Evolutionary conservation across 2,797 vertebrate genomes (phyloP).

Genomic region (Pampus argenteus): DNA sequence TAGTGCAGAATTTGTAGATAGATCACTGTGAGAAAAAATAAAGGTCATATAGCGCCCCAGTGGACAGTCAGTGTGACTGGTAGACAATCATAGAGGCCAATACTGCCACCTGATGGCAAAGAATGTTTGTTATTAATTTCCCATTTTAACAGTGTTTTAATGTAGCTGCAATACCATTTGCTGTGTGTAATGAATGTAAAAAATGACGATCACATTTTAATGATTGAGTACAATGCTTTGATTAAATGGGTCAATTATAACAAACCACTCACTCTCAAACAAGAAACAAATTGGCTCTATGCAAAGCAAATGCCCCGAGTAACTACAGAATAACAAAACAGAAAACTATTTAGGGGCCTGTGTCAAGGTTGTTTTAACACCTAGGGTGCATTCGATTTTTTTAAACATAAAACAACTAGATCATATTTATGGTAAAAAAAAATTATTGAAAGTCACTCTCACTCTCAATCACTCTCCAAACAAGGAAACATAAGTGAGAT

Average conservation of each 20-base stretch:
- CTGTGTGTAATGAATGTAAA: slow-evolving; percentile 76
- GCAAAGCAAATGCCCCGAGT: slow-evolving; percentile 18
- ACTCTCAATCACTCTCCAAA: not conserved
- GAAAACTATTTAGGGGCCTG: slow-evolving; percentile 14
- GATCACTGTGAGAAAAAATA: slow-evolving; percentile 26
- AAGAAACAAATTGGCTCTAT: slow-evolving; percentile 40
- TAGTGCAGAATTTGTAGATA: slow-evolving; percentile 46
- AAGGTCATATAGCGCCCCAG: slow-evolving; percentile 48
- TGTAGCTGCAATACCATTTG: slow-evolving; percentile 57
- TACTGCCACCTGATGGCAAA: slow-evolving; percentile 77
- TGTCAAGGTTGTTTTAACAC: slow-evolving; percentile 1
- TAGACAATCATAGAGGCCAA: slow-evolving; percentile 43
- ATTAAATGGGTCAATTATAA: slow-evolving; percentile 66
- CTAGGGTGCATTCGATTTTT: too few species aligned
- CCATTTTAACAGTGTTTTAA: slow-evolving; percentile 51
- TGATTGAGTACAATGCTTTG: slow-evolving; percentile 65
- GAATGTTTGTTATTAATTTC: slow-evolving; percentile 14
- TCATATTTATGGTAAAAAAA: too few species aligned
- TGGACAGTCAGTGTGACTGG: slow-evolving; percentile 34
- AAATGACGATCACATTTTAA: slow-evolving; percentile 68
- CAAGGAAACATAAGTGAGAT: not conserved
- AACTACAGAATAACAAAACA: slow-evolving; percentile 27
- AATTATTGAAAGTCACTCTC: too few species aligned
- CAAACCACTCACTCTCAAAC: slow-evolving; percentile 48
- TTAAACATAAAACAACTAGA: not conserved